Evolutionary conservation across 1,140 invertebrate genomes (phyloP), one percentile per base, ranked within the genome.

Genomic region (Zaprionus gabonicus): DNA sequence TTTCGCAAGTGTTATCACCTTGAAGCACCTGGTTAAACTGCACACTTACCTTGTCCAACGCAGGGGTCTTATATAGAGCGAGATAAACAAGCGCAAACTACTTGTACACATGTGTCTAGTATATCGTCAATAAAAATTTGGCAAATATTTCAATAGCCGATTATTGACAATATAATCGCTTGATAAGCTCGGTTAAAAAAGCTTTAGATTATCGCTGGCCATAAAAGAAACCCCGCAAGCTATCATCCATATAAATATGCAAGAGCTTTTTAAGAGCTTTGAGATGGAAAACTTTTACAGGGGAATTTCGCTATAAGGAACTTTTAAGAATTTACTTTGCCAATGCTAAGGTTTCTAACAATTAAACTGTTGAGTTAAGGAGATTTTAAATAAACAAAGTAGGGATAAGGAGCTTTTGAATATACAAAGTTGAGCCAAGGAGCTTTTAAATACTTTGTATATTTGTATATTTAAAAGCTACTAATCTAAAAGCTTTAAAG

Each of bases 31-130:
- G 27, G 56, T 23, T 31, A 3, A 36, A 76, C 62, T 76, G 62
- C 20, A 17, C 34, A 34, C 36, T 57, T 9, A 17, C 1, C 27
- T 27, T 7, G 41, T 41, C 20, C 15, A 10, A 15, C 25, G n/a
- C 28, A 25, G 28, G 34, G 46, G 59, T 75, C 72, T 86, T 86
- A 78, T 86, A 86, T 80, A 80, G 77, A 12, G 7, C 12, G n/a
- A 72, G 79, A 84, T 86, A 70, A 78, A 69, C 64, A 67, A 77
- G 9, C 80, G 53, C 46, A 5, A 28, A 66, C 34, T 41, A 41
- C 12, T 15, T 28, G 55, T 15, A 57, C 27, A 23, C n/a, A 6
- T n/a, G 25, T 58, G 25, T 55, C 46, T 23, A 49, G 17, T 38
- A 57, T 23, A 63, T 62, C 12, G 31, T 34, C 15, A 64, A 55